Evolutionary conservation across 1,140 invertebrate genomes (phyloP).

Genomic region (Pogonognathellus flavescens): DNA sequence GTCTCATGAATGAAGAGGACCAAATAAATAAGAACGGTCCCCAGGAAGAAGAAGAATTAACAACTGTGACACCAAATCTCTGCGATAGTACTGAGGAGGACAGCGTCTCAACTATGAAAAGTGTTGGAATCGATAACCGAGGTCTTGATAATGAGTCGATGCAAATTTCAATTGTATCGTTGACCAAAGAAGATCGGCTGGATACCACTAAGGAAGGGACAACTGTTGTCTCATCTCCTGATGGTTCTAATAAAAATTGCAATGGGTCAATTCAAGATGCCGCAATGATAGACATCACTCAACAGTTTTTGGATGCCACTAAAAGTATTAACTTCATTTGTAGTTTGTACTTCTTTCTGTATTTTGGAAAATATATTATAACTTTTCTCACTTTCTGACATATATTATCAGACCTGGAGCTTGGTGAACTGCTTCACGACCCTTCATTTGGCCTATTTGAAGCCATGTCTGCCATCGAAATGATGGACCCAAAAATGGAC

Average conservation of each 20-base stretch:
- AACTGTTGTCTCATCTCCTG: too few species aligned
- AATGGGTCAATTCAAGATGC: neutral
- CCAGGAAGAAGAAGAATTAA: too few species aligned
- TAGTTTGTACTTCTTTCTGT: neutral
- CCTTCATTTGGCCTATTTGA: constrained; percentile 95
- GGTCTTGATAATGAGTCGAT: neutral
- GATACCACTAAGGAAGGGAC: neutral
- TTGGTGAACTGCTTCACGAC: constrained; percentile 92
- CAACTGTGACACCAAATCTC: too few species aligned
- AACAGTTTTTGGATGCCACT: constrained; percentile 81
- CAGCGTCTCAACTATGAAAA: too few species aligned
- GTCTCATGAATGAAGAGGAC: too few species aligned
- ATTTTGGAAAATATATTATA: neutral
- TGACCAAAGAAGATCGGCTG: neutral
- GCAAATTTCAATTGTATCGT: neutral
- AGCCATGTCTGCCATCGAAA: constrained; percentile 99
- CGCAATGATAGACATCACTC: constrained; percentile 78
- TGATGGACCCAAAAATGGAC: constrained; percentile 99
- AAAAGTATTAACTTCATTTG: constrained; percentile 75
- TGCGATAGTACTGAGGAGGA: too few species aligned
- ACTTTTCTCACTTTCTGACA: constrained; percentile 2
- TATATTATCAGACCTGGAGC: constrained; percentile 77
- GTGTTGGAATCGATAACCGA: too few species aligned
- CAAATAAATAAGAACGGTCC: too few species aligned
- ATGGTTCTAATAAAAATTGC: neutral